Evolutionary conservation across 1,140 invertebrate genomes (phyloP), one percentile per base, ranked within the genome.

Genomic region (Mamestra configurata): DNA sequence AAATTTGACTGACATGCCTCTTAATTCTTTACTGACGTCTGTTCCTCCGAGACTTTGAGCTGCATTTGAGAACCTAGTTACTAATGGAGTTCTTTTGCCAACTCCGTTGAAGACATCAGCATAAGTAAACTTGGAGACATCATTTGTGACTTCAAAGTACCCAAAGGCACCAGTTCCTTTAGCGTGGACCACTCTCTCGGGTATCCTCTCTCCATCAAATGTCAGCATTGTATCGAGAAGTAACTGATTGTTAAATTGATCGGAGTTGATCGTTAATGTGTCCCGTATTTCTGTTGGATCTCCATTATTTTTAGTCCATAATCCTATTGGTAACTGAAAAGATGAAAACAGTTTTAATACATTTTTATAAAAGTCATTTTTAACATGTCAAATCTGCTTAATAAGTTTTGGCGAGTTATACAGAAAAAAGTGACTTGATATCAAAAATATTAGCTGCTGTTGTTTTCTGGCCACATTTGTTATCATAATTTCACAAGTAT

Each of bases 141-240:
- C 98, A 86, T 99, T 97, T 0, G 98, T 99, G 4, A 98, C 97
- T 95, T 99, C 98, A 90, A 99, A 99, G 87, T 98, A 99, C 0
- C 99, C 99, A 95, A 98, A 98, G 2, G 98, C 98, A 77, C 98
- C 98, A 55, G 97, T 97, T 85, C 98, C 99, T 95, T 99, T 99
- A 0, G 98, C 98, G 90, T 99, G 98, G 0, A 99, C 98, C 0
- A 99, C 98, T 84, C 99, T 96, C 92, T 99, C 98, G 0, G 99
- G 98, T 87, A 99, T 99, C 70, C 98, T 96, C 93, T 99, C 98
- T 13, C 97, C 93, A 86, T 97, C 96, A 87, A 99, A 98, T 88
- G 98, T 97, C 0, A 97, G 5, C 15, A 59, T 22, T 24, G 72
- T 18, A 20, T 75, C 72, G 1, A 75, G 31, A 20, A 75, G 18